Percentiles rank a stretch among this genome's conserved stretches.
Evolutionary conservation across 2,888 invertebrate genomes (phyloP).

Genomic region (Acronicta aceris): DNA sequence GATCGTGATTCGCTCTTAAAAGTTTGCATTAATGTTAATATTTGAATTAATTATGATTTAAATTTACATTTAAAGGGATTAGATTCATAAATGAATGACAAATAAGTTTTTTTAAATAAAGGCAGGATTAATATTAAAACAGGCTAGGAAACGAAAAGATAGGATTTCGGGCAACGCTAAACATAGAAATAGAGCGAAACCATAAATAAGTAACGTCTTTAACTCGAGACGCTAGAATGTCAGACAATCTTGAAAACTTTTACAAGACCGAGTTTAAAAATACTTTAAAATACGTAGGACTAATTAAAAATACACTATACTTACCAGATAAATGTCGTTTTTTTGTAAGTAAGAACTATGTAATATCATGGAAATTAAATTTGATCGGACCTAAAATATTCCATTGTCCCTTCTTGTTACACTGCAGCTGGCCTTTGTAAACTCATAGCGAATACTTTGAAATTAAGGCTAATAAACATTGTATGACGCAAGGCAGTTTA

Average conservation of each 20-base stretch:
- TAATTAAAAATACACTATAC: too few species aligned
- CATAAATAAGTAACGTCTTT: background rate
- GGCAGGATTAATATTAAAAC: background rate
- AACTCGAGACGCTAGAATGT: background rate
- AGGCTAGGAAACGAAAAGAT: background rate
- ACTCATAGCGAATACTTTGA: conserved; percentile 18
- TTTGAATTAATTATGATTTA: too few species aligned
- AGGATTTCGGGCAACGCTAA: background rate
- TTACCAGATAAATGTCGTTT: too few species aligned
- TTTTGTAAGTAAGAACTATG: background rate
- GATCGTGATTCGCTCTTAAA: background rate
- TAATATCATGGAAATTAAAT: background rate
- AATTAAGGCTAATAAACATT: conserved; percentile 44
- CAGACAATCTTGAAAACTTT: background rate
- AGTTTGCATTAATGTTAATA: too few species aligned
- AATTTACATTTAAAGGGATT: too few species aligned
- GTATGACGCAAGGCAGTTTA: conserved; percentile 56
- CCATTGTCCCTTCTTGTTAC: background rate
- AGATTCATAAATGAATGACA: too few species aligned
- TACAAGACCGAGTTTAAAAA: background rate
- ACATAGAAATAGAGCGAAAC: conserved; percentile 1
- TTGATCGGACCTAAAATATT: background rate
- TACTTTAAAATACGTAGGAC: too few species aligned
- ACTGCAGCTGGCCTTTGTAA: conserved; percentile 21
- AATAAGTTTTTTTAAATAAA: too few species aligned